These are phyloP conservation scores for Paramisgurnus dabryanus DNA, from an alignment of 2,113 vertebrate genomes.

Conservation along the genomic window DNA sequence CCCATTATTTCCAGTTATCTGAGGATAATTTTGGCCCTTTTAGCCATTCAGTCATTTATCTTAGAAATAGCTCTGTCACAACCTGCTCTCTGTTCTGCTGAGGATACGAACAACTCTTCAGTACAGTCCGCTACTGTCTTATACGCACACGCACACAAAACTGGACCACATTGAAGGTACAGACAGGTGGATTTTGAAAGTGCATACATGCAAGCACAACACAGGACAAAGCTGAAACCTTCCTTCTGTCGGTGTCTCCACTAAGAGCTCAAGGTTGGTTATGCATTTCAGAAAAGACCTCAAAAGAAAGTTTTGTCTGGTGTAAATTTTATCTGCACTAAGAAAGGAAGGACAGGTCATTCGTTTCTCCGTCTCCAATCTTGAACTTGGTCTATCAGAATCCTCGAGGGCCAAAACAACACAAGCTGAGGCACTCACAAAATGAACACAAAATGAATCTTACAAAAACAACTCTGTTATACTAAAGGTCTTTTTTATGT, in stretches of 20 bases:
- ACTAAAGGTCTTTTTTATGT: neutral
- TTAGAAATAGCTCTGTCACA: slow-evolving; percentile 46
- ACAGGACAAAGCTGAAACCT: neutral
- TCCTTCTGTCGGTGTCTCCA: slow-evolving; percentile 1
- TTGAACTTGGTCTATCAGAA: slow-evolving; percentile 21
- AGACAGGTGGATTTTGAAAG: neutral
- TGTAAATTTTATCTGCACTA: neutral
- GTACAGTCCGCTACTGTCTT: neutral
- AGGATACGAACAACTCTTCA: slow-evolving; percentile 18
- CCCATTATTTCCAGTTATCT: slow-evolving; percentile 51
- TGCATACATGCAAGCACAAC: neutral
- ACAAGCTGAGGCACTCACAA: neutral
- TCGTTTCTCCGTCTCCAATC: neutral
- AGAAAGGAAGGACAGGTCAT: slow-evolving; percentile 16
- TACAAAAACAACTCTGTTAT: neutral
- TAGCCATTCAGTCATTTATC: slow-evolving; percentile 44
- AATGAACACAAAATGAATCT: neutral
- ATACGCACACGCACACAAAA: neutral
- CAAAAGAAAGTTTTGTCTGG: neutral
- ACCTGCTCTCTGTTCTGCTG: neutral
- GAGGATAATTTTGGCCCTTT: slow-evolving; percentile 48
- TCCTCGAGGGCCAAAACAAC: neutral
- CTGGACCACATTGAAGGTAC: neutral
- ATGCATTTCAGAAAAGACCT: slow-evolving; percentile 20
- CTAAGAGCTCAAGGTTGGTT: slow-evolving; percentile 16